Conservation (phyloP, 2,797 vertebrate species). For the Muraenolepis orangiensis region DNA sequence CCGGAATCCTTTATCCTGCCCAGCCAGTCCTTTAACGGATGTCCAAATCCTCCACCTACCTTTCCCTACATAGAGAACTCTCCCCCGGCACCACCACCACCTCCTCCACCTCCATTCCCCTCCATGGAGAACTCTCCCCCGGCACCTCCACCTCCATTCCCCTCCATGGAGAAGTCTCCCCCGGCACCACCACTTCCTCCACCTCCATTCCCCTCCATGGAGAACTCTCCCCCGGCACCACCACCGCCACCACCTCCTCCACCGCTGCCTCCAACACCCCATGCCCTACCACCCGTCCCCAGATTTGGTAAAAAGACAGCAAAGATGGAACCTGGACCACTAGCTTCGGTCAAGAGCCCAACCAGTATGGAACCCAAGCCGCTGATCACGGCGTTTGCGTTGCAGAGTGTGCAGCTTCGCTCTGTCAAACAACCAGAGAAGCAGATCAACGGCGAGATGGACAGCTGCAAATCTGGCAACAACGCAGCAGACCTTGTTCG, state of each 20-base stretch:
- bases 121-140: slow-evolving; percentile 33
- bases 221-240: slow-evolving; percentile 33
- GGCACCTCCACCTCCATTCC: slow-evolving; percentile 53
- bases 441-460: slow-evolving; percentile 48
- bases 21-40: slow-evolving; percentile 62
- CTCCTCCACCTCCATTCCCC: slow-evolving; percentile 30
- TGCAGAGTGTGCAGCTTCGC: slow-evolving; percentile 89
- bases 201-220: slow-evolving; percentile 42
- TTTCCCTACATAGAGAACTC: too few relatives aligned
- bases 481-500: slow-evolving; percentile 44
- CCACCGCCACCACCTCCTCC: slow-evolving; percentile 42
- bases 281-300: slow-evolving; percentile 67
- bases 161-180: too few relatives aligned
- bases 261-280: slow-evolving; percentile 55
- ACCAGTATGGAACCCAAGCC: slow-evolving; percentile 73
- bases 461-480: slow-evolving; percentile 64
- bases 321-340: slow-evolving; percentile 63
- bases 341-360: slow-evolving; percentile 49
- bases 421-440: slow-evolving; percentile 76
- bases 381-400: slow-evolving; percentile 84
- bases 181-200: slow-evolving; percentile 36
- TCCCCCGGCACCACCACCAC: slow-evolving; percentile 4
- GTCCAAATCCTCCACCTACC: slow-evolving; percentile 59
- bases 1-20: slow-evolving; percentile 74
- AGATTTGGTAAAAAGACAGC: slow-evolving; percentile 69